Conservation (phyloP, 2,888 invertebrate genomes). For the Periphyllus acericola region DNA sequence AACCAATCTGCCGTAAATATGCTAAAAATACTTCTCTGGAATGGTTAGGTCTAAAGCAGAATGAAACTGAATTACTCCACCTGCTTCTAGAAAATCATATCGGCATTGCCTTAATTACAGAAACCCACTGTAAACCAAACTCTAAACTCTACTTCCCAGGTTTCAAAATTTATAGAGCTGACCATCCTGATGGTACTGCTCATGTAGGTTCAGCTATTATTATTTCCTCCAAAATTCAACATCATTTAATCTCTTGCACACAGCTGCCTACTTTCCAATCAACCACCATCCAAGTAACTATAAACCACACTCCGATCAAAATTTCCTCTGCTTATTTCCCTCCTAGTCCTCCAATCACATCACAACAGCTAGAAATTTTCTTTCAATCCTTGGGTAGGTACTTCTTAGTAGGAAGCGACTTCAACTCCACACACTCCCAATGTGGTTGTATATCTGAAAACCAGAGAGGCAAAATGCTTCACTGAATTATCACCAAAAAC, state of each 20-base stretch:
- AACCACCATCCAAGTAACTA: not conserved
- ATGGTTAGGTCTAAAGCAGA: not conserved
- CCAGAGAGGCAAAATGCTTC: not conserved
- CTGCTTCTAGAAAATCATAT: not conserved
- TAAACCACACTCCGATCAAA: not conserved
- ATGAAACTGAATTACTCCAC: not conserved
- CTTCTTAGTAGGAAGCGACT: too few relatives aligned
- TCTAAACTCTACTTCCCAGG: conserved; percentile 1
- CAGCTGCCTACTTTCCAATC: not conserved
- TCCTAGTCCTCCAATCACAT: too few relatives aligned
- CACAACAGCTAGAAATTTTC: too few relatives aligned
- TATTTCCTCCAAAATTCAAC: too few relatives aligned
- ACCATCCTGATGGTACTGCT: not conserved
- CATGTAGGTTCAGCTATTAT: too few relatives aligned
- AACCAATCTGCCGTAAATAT: not conserved
- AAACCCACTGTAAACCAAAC: not conserved
- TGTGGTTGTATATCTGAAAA: not conserved
- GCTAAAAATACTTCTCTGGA: not conserved
- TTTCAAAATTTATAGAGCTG: not conserved
- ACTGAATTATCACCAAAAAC: not conserved
- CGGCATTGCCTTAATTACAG: not conserved
- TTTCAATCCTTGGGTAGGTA: too few relatives aligned
- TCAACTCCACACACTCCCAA: not conserved
- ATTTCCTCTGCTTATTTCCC: not conserved
- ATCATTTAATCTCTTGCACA: not conserved